These are phyloP conservation scores for Cossypha dichroa DNA, from an alignment of 2,797 vertebrate species.

Conservation along the genomic window DNA sequence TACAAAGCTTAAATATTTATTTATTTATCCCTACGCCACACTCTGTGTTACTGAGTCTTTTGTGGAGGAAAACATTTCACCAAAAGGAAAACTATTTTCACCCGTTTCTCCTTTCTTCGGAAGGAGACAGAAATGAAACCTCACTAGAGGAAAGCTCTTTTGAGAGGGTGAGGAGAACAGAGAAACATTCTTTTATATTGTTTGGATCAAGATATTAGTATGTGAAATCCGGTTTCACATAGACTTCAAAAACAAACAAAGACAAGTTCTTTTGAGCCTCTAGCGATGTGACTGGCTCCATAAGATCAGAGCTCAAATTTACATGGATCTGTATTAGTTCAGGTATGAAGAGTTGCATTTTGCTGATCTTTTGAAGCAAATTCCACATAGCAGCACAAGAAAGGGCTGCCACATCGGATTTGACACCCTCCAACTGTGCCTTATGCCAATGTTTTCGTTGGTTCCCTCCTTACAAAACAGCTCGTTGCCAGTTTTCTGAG, in stretches of 20 bases:
- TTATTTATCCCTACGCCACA: not conserved
- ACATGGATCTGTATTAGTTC: constrained; percentile 76
- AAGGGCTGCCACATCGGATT: constrained; percentile 74
- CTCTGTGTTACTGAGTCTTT: not conserved
- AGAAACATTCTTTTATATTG: constrained; percentile 46
- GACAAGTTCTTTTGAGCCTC: constrained; percentile 48
- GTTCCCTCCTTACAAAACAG: constrained; percentile 68
- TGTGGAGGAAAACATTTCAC: not conserved
- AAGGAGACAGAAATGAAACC: constrained; percentile 16
- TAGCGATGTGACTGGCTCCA: constrained; percentile 39
- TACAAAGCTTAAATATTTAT: not conserved
- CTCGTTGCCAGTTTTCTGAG: constrained; percentile 70
- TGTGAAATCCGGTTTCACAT: constrained; percentile 70
- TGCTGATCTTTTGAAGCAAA: constrained; percentile 69
- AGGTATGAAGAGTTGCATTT: constrained; percentile 70
- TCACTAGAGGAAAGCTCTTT: constrained; percentile 4
- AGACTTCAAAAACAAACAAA: constrained; percentile 58
- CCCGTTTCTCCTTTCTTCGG: not conserved
- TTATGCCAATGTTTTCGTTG: constrained; percentile 69
- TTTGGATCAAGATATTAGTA: constrained; percentile 62
- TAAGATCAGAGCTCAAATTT: constrained; percentile 71
- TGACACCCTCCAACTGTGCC: constrained; percentile 74
- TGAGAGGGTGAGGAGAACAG: constrained; percentile 40
- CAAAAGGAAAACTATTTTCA: not conserved
- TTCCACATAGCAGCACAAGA: constrained; percentile 70